These are phyloP conservation scores for Scaptomyza montana DNA, from an alignment of 1,140 invertebrate genomes.

Conservation along the genomic window DNA sequence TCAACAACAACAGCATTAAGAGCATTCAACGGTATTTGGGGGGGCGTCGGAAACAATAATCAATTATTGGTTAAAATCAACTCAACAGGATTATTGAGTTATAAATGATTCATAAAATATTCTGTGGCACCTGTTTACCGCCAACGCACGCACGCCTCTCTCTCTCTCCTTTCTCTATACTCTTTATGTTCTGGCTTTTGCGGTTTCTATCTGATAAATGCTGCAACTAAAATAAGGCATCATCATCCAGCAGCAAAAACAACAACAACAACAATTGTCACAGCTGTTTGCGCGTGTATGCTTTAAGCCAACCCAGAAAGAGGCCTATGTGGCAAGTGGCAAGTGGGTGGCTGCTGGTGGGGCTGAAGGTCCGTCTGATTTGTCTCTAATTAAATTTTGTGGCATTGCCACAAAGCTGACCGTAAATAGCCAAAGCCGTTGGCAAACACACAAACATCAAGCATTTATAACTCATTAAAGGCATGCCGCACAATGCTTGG, in stretches of 20 bases:
- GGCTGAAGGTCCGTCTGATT: conserved; percentile 5
- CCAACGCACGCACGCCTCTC: background rate
- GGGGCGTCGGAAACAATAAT: conserved; percentile 65
- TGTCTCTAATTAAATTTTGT: conserved; percentile 72
- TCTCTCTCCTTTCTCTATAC: background rate
- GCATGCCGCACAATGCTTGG: background rate
- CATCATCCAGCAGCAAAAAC: conserved; percentile 11
- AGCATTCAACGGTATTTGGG: background rate
- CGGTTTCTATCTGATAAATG: conserved; percentile 73
- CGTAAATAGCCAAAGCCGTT: conserved; percentile 65
- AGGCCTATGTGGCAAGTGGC: background rate
- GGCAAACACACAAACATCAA: conserved; percentile 10
- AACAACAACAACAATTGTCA: background rate
- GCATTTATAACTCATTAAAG: conserved; percentile 49
- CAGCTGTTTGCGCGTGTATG: background rate
- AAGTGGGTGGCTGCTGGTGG: background rate
- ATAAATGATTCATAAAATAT: conserved; percentile 82
- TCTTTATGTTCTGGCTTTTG: conserved; percentile 55
- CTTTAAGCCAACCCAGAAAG: conserved; percentile 1
- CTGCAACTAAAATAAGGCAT: conserved; percentile 61
- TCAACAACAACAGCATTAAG: conserved; percentile 6
- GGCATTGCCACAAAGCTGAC: conserved; percentile 67
- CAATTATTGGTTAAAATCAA: conserved; percentile 81
- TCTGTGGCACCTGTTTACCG: conserved; percentile 66
- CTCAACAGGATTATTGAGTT: conserved; percentile 80